Conservation (phyloP, 2,113 vertebrate species). For the Nettapus auritus region DNA sequence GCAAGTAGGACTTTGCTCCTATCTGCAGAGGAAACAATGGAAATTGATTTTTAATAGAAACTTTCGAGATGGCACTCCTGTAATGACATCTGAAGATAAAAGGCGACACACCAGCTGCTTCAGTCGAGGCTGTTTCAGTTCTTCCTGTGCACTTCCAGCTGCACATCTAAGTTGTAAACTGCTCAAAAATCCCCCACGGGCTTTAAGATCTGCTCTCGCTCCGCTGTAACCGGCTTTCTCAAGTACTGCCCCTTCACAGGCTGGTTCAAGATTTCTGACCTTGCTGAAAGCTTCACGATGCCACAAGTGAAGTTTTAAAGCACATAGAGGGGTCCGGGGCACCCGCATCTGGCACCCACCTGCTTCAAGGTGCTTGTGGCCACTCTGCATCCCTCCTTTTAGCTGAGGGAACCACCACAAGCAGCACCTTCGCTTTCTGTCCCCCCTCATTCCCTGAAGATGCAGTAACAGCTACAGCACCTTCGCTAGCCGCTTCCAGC, state of each 20-base stretch:
- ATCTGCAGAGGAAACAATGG: background rate
- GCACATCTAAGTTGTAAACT: background rate
- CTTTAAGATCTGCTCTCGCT: background rate
- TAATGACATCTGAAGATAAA: background rate
- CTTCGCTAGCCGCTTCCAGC: background rate
- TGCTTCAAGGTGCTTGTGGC: accelerated
- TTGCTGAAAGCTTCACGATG: background rate
- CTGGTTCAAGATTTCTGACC: background rate
- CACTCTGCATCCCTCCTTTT: too few relatives aligned
- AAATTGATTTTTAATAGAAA: background rate
- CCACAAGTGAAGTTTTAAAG: background rate
- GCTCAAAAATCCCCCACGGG: background rate
- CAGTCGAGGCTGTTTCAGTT: background rate
- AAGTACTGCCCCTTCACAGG: accelerated
- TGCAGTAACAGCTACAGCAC: background rate
- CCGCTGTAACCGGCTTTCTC: background rate
- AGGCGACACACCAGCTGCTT: background rate
- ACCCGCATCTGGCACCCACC: background rate
- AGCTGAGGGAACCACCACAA: background rate
- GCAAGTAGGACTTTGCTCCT: background rate
- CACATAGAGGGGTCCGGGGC: background rate
- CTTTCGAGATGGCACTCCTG: background rate
- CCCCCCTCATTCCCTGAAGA: background rate
- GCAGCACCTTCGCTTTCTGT: background rate
- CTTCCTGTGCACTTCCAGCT: background rate